Conservation (phyloP, 2,888 invertebrate genomes). For the Ennomos erosarius region DNA sequence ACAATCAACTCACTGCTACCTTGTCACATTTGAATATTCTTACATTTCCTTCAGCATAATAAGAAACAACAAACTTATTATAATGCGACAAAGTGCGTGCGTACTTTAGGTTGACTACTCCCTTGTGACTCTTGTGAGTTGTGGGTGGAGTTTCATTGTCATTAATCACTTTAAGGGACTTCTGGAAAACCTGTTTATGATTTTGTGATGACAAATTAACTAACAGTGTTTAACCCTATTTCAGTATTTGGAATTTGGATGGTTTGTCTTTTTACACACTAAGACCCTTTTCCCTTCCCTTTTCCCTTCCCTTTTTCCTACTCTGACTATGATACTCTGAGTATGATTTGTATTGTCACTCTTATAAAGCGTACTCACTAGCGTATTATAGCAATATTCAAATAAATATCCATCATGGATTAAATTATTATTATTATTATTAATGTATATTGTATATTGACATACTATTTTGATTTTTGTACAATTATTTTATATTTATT, state of each 20-base stretch:
- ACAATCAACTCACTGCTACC: conserved; percentile 43
- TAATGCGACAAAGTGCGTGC: conserved; percentile 12
- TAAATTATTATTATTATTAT: too few species aligned
- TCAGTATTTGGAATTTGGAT: neutral
- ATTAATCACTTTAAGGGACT: conserved; percentile 17
- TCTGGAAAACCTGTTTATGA: conserved; percentile 16
- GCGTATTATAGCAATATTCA: conserved; percentile 2
- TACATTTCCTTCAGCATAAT: neutral
- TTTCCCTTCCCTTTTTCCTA: too few species aligned
- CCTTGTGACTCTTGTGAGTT: conserved; percentile 32
- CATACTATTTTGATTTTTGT: too few species aligned
- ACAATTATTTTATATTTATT: too few species aligned
- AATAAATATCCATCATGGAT: conserved; percentile 10
- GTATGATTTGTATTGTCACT: too few species aligned
- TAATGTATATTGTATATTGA: too few species aligned
- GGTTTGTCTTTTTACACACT: neutral
- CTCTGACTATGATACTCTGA: too few species aligned
- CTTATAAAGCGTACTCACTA: too few species aligned
- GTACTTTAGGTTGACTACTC: neutral
- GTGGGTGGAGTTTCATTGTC: conserved; percentile 24
- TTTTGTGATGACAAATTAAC: conserved; percentile 20
- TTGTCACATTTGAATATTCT: conserved; percentile 33
- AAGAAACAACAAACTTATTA: neutral
- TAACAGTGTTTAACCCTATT: neutral
- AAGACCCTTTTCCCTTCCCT: neutral